Evolutionary conservation across 2,888 invertebrate species (phyloP).

Genomic region (Dastarcus helophoroides): DNA sequence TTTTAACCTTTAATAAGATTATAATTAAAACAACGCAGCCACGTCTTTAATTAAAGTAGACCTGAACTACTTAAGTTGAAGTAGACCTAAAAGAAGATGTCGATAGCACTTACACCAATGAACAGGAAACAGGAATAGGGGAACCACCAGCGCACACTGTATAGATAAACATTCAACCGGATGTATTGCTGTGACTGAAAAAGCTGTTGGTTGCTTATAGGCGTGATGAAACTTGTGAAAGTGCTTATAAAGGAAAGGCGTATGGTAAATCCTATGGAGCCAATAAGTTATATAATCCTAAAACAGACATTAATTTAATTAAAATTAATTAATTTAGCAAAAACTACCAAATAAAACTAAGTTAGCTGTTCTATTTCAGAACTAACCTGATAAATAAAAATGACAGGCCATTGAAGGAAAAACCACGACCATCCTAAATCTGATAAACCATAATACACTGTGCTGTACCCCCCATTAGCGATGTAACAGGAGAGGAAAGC

Average conservation of each 20-base stretch:
- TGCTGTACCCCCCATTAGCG: slow-evolving; percentile 53
- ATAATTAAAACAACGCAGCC: too few relatives aligned
- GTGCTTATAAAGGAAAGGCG: slow-evolving; percentile 53
- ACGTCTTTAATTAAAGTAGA: too few relatives aligned
- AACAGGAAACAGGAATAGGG: slow-evolving; percentile 50
- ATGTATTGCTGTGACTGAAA: slow-evolving; percentile 64
- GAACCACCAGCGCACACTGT: slow-evolving; percentile 48
- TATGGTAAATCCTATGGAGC: slow-evolving; percentile 55
- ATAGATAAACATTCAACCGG: slow-evolving; percentile 56
- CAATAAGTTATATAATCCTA: slow-evolving; percentile 57
- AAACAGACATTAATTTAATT: slow-evolving; percentile 10
- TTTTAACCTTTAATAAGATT: too few relatives aligned
- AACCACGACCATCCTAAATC: slow-evolving; percentile 58
- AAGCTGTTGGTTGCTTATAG: slow-evolving; percentile 65
- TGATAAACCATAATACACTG: slow-evolving; percentile 48
- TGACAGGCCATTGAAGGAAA: slow-evolving; percentile 49
- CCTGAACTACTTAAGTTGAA: too few relatives aligned
- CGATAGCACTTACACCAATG: slow-evolving; percentile 59
- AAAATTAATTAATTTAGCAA: slow-evolving; percentile 1
- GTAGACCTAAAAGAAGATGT: too few relatives aligned
- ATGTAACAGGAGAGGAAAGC: slow-evolving; percentile 54
- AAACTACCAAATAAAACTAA: too few relatives aligned
- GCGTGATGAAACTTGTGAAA: slow-evolving; percentile 67
- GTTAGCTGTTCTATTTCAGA: too few relatives aligned
- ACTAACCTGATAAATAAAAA: slow-evolving; percentile 53